Evolutionary conservation across 2,888 invertebrate genomes (phyloP), one percentile per base, ranked within the genome.

Genomic region (Lepidocyrtinus sp.): DNA sequence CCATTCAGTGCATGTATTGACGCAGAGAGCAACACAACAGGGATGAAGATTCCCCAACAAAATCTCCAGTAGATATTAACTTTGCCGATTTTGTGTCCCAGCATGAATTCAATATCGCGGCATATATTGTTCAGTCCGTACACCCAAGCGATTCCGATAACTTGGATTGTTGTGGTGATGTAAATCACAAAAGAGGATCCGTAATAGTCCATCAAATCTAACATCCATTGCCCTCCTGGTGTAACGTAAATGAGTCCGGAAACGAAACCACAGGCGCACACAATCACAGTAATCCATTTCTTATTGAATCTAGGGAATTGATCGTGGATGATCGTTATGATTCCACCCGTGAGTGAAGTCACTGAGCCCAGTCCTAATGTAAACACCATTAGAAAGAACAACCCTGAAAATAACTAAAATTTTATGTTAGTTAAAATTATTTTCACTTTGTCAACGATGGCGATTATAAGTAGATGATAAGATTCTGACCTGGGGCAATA

Each of bases 61-160:
- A 55, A 55, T 19, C n/a, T 55, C 59, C 59, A 55, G 59, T 55
- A 55, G n/a, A 55, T 55, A 9, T 3, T 12, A 36, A 36, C 36
- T 12, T 12, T 3, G 5, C 36, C 36, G 12, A 36, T 36, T 36
- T 36, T 36, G 12, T 36, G 5, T 12, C 36, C 36, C 5, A 36
- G 36, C 96, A 96, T 96, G 88, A 93, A 96, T 88, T 95, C 94
- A 26, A 95, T 90, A 87, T 96, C 96, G 67, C 91, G 89, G 86
- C 93, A 91, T 76, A 94, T 90, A 75, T 93, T 92, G 84, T 91
- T 91, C 36, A 93, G 88, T 22, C 93, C 92, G 87, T 93, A 93
- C 70, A 92, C 88, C 91, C 92, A 92, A 26, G 90, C 88, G 9
- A 92, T 89, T 22, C 90, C 91, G 1, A 89, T 87, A 9, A 91